These are phyloP conservation scores for Apamea sordens DNA, from an alignment of 2,888 invertebrate genomes.

Conservation along the genomic window DNA sequence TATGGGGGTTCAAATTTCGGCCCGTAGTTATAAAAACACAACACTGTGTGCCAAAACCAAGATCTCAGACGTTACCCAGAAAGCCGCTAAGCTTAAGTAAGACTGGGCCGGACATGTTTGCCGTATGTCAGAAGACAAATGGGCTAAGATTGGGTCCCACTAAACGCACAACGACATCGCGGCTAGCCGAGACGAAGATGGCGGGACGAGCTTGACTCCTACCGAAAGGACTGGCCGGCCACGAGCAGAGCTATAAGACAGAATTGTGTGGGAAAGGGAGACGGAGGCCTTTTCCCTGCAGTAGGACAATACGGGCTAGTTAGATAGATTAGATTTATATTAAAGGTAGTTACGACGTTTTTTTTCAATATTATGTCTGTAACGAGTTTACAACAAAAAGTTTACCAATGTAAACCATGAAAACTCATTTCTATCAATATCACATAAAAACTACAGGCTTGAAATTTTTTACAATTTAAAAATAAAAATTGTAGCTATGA, in stretches of 20 bases:
- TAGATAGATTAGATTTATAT: not conserved
- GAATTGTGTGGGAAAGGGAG: not conserved
- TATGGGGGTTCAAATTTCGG: not conserved
- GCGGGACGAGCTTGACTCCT: not conserved
- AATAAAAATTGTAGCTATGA: not conserved
- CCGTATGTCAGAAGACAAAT: not conserved
- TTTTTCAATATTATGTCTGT: not conserved
- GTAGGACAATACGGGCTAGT: not conserved
- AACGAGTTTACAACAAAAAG: not conserved
- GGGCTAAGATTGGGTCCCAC: not conserved
- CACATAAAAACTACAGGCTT: not conserved
- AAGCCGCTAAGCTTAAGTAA: not conserved
- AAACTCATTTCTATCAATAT: not conserved
- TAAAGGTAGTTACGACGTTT: not conserved
- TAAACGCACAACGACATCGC: not conserved
- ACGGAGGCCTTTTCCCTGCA: not conserved
- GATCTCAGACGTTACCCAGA: not conserved
- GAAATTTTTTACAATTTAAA: not conserved
- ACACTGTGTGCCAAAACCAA: not conserved
- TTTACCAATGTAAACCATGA: not conserved
- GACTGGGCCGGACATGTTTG: not conserved
- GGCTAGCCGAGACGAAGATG: not conserved
- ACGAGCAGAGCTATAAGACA: not conserved
- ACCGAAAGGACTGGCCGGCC: not conserved
- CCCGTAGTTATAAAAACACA: not conserved